Evolutionary conservation across 2,888 invertebrate species (phyloP), one percentile per base, ranked within the genome.

Genomic region (Germaria angustata): DNA sequence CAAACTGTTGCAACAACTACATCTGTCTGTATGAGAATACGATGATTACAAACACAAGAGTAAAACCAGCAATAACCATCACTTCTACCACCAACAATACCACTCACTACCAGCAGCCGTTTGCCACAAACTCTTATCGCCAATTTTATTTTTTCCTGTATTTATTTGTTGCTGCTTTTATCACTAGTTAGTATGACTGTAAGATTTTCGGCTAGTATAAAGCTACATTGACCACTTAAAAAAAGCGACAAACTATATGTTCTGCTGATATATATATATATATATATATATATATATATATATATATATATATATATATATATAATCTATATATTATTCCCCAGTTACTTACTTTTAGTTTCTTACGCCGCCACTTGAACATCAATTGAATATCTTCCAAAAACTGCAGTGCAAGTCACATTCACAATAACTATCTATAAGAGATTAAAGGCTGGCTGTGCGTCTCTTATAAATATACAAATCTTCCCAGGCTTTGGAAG

Each of bases 241-340:
- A 81, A 57, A 49, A 79, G 82, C 82, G 82, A 82, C 82, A 82
- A 82, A 82, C 46, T 79, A 68, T 76, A 36, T 79, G 78, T 75
- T 82, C 75, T 77, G 36, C 36, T 53, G n/a, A n/a, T n/a, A n/a
- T n/a, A n/a, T n/a, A n/a, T n/a, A n/a, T n/a, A n/a, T n/a, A n/a
- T n/a, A n/a, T n/a, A n/a, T n/a, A n/a, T n/a, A n/a, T n/a, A n/a
- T n/a, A n/a, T n/a, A n/a, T n/a, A n/a, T n/a, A n/a, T n/a, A n/a
- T n/a, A n/a, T n/a, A n/a, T n/a, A n/a, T n/a, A n/a, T n/a, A n/a
- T n/a, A n/a, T n/a, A n/a, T n/a, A n/a, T n/a, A n/a, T 41, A 75
- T 68, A 79, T 79, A 65, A 53, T 51, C 55, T 71, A 57, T 65
- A 24, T 53, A 55, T 65, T 81, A 71, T 65, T 72, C 24, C 17